A percentile compares a stretch with the other conserved stretches of the same genome.
Conservation (phyloP, 2,113 vertebrate genomes). For the Tamias sibiricus region DNA sequence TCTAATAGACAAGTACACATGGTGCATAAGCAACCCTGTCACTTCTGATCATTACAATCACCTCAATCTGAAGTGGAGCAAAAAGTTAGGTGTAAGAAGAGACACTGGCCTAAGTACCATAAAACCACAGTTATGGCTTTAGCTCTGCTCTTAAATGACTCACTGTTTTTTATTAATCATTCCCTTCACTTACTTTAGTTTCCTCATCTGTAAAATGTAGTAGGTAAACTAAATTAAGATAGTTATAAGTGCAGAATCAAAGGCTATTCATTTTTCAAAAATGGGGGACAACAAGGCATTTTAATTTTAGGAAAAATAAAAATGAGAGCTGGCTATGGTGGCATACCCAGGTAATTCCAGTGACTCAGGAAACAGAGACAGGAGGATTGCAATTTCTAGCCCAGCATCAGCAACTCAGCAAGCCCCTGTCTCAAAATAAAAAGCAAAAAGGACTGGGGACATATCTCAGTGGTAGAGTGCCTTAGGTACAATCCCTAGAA, state of each 20-base stretch:
- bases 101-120: not conserved
- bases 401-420: not conserved
- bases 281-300: not conserved
- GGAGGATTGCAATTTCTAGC: not conserved
- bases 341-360: not conserved
- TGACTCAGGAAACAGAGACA: not conserved
- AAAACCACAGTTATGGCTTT: not conserved
- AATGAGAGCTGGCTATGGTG: not conserved
- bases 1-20: not conserved
- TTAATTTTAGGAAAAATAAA: slow-evolving; percentile 26
- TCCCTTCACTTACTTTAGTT: not conserved
- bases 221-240: not conserved
- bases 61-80: not conserved
- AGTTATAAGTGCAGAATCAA: not conserved
- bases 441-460: not conserved
- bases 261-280: not conserved
- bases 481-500: not conserved
- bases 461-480: not conserved
- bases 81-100: not conserved
- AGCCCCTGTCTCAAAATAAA: not conserved
- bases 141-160: not conserved
- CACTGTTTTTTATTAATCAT: not conserved
- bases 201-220: not conserved
- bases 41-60: not conserved
- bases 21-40: not conserved